Conservation (phyloP, 2,113 vertebrate genomes). For the Mobula hypostoma region DNA sequence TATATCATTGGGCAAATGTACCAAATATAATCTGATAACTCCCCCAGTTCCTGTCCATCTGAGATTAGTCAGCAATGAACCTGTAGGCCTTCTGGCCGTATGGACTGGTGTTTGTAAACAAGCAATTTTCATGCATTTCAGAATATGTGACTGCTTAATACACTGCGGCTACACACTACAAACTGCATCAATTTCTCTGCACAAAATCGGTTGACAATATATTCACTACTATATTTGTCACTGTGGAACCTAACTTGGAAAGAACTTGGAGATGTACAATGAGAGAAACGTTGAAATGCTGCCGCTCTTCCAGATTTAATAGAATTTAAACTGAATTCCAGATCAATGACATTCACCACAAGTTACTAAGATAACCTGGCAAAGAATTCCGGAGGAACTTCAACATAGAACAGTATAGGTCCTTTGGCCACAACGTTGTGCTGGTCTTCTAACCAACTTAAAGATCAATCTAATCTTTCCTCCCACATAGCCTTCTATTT, state of each 20-base stretch:
- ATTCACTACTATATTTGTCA: neutral
- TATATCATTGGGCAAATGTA: too few relatives aligned
- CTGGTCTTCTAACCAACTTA: too few relatives aligned
- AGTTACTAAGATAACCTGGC: neutral
- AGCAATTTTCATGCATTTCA: neutral
- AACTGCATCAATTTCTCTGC: neutral
- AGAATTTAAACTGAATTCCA: neutral
- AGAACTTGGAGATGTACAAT: neutral
- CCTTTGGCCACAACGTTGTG: too few relatives aligned
- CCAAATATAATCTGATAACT: neutral
- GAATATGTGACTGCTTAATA: neutral
- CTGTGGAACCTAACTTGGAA: neutral
- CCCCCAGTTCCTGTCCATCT: neutral
- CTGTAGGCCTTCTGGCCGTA: neutral
- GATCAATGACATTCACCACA: neutral
- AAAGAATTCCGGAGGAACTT: too few relatives aligned
- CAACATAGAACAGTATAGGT: too few relatives aligned
- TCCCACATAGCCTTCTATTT: too few relatives aligned
- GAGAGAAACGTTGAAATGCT: neutral
- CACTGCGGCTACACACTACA: neutral
- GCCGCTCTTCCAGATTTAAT: neutral
- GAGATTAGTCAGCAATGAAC: neutral
- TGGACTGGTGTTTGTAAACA: neutral
- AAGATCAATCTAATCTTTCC: too few relatives aligned
- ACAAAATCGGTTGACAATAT: neutral